A percentile compares a stretch with the other conserved stretches of the same genome.
These are phyloP conservation scores for Ataeniobius toweri DNA, from an alignment of 2,797 vertebrate genomes.

Conservation along the genomic window DNA sequence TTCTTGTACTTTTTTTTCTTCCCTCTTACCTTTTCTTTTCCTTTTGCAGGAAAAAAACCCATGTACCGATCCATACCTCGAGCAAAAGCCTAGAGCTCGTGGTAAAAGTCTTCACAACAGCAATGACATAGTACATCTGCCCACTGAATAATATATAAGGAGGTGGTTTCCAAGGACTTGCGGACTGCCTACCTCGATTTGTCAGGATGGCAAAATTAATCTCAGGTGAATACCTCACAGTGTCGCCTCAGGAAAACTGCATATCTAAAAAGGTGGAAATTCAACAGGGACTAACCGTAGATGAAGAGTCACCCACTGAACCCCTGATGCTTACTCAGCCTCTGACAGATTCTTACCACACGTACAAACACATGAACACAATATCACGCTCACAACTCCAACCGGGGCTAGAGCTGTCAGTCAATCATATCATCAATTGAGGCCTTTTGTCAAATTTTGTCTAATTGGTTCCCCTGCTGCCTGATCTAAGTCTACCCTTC, in stretches of 20 bases:
- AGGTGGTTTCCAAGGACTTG: constrained; percentile 54
- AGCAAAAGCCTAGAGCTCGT: constrained; percentile 36
- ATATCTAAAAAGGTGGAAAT: constrained; percentile 35
- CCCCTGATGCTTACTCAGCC: constrained; percentile 11
- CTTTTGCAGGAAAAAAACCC: constrained; percentile 17
- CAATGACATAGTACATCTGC: constrained; percentile 44
- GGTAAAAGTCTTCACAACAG: constrained; percentile 63
- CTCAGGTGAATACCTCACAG: constrained; percentile 65
- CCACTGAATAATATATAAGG: constrained; percentile 71
- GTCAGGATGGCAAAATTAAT: constrained; percentile 66
- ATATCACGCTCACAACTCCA: constrained; percentile 43
- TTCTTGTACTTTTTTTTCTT: not conserved
- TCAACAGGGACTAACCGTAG: constrained; percentile 25
- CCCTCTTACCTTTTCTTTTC: not conserved
- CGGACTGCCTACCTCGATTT: constrained; percentile 51
- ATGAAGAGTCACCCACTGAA: constrained; percentile 18
- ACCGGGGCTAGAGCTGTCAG: constrained; percentile 71
- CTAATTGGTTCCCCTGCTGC: constrained; percentile 84
- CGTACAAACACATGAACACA: constrained; percentile 15
- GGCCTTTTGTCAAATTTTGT: constrained; percentile 82
- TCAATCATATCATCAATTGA: constrained; percentile 81
- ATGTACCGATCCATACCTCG: constrained; percentile 21
- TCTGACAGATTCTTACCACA: constrained; percentile 21
- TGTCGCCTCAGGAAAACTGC: constrained; percentile 48
- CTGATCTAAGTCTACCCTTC: constrained; percentile 75